phyloP scores from a whole-genome alignment of 2,113 vertebrate species.

The Turnix velox region DNA sequence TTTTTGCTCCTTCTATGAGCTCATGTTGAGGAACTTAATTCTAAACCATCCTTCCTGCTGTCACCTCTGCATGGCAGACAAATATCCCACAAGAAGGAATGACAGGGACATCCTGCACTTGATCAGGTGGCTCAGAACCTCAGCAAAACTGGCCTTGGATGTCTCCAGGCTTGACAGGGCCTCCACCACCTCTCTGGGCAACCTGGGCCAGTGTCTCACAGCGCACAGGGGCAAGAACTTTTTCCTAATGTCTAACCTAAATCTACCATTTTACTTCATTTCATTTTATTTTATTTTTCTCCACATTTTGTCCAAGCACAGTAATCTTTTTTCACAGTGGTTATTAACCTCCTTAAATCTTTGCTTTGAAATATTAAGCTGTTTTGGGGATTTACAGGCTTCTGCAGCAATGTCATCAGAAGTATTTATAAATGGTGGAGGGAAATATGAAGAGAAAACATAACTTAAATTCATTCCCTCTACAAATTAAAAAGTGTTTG shows the following conservation, averaged over 20 bases:
- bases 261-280: background rate
- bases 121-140: too few species aligned
- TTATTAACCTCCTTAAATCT: background rate
- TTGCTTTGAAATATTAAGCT: background rate
- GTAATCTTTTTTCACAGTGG: background rate
- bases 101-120: too few species aligned
- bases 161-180: too few species aligned
- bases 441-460: constrained; percentile 17
- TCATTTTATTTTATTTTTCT: background rate
- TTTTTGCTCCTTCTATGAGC: background rate
- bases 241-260: too few species aligned
- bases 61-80: background rate
- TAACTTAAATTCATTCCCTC: constrained; percentile 26
- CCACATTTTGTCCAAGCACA: background rate
- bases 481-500: constrained; percentile 40
- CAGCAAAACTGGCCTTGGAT: too few species aligned
- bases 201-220: too few species aligned
- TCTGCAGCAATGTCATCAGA: constrained; percentile 10
- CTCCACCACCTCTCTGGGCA: too few species aligned
- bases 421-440: constrained; percentile 46
- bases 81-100: background rate
- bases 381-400: background rate
- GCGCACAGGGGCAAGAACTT: too few species aligned
- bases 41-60: background rate
- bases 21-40: background rate